Evolutionary conservation across 2,113 vertebrate genomes (phyloP), one percentile per base, ranked within the genome.

Genomic region (Colistium nudipinnis): DNA sequence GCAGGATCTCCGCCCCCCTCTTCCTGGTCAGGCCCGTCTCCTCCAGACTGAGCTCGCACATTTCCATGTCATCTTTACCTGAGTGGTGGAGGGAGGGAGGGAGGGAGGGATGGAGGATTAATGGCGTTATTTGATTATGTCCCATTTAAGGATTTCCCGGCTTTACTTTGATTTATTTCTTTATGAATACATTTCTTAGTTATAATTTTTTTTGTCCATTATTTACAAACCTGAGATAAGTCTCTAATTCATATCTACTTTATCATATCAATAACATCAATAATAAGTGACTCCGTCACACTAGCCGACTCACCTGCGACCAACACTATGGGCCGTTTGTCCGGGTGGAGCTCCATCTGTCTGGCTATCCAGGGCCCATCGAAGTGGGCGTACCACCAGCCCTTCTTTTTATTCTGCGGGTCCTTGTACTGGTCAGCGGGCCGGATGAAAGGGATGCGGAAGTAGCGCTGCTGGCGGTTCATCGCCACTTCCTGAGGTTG

Each of bases 11-110:
- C 0, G 97, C 97, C 0, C 98, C 98, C 2, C 96, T 94, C 89
- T 99, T 99, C 38, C 97, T 92, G 43, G 98, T 98, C 83, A 99
- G 92, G 36, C 98, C 98, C 2, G 98, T 99, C 90, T 99, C 98
- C 81, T 99, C 96, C 30, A 99, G 95, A 70, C 95, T 99, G 69
- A 99, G 93, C 94, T 99, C 98, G 3, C 98, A 99, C 98, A 99
- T 99, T 91, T 99, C 98, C 94, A 99, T 98, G 56, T 99, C 98
- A 19, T 99, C 98, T 84, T 99, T 99, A 5, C 98, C 98, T 99
- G 89, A 25, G 20, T 5, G n/a, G 20, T 7, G n/a, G 25, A 27
- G 0, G 7, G 30, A 22, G 16, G 1, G 9, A 48, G 13, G 22
- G 7, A 53, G 16, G 12, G n/a, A n/a, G n/a, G n/a, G n/a, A n/a